Evolutionary conservation across 53 echinoderm and acorn worm genomes (phyloP), one percentile per base, ranked within the genome.

Genomic region (Holothuria scabra): DNA sequence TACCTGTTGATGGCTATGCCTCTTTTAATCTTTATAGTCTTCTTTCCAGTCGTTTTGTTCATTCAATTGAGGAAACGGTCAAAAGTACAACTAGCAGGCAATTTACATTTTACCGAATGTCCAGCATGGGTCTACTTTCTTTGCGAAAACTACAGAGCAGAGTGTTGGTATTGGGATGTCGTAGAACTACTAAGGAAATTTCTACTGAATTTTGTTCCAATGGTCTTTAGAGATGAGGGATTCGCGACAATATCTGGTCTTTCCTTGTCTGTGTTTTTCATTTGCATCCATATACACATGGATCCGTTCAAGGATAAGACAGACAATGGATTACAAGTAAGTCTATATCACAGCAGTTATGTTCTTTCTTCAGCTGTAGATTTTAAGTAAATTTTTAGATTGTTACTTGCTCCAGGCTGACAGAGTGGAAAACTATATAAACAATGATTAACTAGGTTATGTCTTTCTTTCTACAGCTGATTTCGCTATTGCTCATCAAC

Each of bases 21-120:
- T 14, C 25, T 70, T 18, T 52, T 86, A 16, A 5, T 68, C 31
- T 90, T 90, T 62, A 74, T 92, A 12, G 58, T 92, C 5, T 84
- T 69, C 25, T 90, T 87, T 64, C 93, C 93, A 2, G 34, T 81
- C 2, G 46, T 61, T 16, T 44, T 92, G 65, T 83, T 89, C 13
- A 16, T 81, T 20, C 30, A 86, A 9, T 65, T 92, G 60, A 78
- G 81, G 78, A 80, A 34, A 35, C 44, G 33, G 33, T 71, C 72
- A 20, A 12, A 18, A 44, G 35, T 4, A 3, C 41, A 41, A 41
- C 41, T 34, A 5, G 23, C 0, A 52, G 38, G 9, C 41, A 3
- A 9, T 67, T 20, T 37, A 29, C 20, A 29, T 31, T 0, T 41
- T 41, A 41, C 41, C 3, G 49, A 12, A 19, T 60, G 3, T 41